Evolutionary conservation across 2,797 vertebrate species (phyloP).

Genomic region (Lophotriccus pileatus): DNA sequence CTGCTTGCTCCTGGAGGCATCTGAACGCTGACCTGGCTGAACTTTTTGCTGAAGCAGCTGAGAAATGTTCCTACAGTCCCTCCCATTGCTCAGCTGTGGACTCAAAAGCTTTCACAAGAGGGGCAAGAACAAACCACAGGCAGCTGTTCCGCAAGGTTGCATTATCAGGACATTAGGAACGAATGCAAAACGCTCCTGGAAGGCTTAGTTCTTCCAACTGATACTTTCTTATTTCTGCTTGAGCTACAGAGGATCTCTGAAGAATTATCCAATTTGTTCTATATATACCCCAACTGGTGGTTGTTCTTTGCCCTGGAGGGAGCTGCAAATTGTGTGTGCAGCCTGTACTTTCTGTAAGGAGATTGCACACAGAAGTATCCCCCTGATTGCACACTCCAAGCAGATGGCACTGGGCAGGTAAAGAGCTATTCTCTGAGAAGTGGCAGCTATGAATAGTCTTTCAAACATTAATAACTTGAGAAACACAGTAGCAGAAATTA

Average conservation of each 20-base stretch:
- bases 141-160: conserved; percentile 18
- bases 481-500: conserved; percentile 17
- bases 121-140: not conserved
- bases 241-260: conserved; percentile 8
- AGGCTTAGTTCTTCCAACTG: not conserved
- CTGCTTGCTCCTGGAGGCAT: not conserved
- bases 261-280: conserved; percentile 28
- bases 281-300: not conserved
- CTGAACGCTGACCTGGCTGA: not conserved
- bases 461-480: conserved; percentile 46
- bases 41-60: conserved; percentile 33
- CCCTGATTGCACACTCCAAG: not conserved
- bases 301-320: conserved; percentile 5
- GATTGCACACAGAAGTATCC: not conserved
- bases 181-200: conserved; percentile 17
- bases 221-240: conserved; percentile 32
- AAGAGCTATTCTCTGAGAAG: not conserved
- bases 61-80: not conserved
- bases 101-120: not conserved
- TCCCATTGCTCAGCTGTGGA: not conserved
- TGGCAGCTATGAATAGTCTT: not conserved
- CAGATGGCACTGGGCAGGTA: conserved; percentile 30
- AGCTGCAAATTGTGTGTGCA: not conserved
- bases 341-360: not conserved
- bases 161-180: not conserved